Evolutionary conservation across 2,113 vertebrate genomes (phyloP), one percentile per base, ranked within the genome.

Genomic region (Silurus glanis): DNA sequence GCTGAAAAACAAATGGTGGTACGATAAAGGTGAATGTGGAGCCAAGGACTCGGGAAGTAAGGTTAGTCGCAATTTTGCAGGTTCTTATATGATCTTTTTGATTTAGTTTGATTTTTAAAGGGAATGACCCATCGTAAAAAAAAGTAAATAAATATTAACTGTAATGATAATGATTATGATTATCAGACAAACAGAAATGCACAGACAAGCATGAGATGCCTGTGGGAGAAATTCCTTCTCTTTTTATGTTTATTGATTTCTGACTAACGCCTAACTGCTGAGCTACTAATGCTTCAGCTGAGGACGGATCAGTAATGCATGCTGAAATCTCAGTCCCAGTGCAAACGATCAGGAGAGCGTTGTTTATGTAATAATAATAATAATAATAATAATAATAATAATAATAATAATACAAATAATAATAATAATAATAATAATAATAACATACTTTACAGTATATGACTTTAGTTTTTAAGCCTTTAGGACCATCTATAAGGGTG

Each of bases 1-100:
- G 98, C 97, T 99, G 98, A 99, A 99, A 99, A 99, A 98, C 98
- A 99, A 99, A 99, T 99, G 98, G 98, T 99, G 98, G 98, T 99
- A 99, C 98, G 98, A 99, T 99, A 99, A 99, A 97, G 98, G 98
- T 97, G 98, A 99, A 98, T 99, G 98, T 98, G 98, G 98, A 98
- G 89, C 98, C 97, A 99, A 99, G 97, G 98, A 99, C 97, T 99
- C 98, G 96, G 98, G 98, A 98, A 99, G 98, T 98, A 99, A 99
- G 98, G 98, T 99, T 97, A 99, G 98, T 99, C 96, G 93, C 56
- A 61, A 80, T 80, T 80, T 96, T 98, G 98, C 96, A 98, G 98
- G 98, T 97, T 98, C 96, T 80, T 97, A 96, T 98, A 97, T 98
- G 97, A 97, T 96, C 96, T 96, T 94, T 95, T 97, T 83, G 87